phyloP scores from a whole-genome alignment of 92 coral and sea anemone species.

The Umimayanthus chanpuru region DNA sequence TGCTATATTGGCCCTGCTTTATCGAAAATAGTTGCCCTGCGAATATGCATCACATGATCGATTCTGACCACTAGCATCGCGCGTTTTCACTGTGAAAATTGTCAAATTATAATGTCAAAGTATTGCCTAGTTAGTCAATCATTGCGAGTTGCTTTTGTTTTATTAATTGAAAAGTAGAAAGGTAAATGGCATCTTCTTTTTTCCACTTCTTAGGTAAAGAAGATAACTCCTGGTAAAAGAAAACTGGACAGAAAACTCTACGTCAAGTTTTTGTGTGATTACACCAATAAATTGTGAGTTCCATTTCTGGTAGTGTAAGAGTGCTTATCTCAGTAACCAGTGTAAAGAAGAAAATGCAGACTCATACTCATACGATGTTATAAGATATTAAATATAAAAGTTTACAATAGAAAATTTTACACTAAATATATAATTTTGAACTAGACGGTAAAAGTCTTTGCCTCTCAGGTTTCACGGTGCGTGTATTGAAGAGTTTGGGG shows the following conservation, averaged over 20 bases:
- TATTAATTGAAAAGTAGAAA: not conserved
- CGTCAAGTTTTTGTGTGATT: conserved; percentile 17
- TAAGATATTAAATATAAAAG: too few relatives aligned
- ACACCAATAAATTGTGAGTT: not conserved
- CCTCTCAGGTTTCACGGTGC: too few relatives aligned
- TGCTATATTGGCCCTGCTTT: too few relatives aligned
- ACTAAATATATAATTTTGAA: too few relatives aligned
- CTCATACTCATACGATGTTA: not conserved
- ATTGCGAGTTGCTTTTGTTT: too few relatives aligned
- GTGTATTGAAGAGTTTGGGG: too few relatives aligned
- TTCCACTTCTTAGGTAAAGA: not conserved
- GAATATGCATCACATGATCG: too few relatives aligned
- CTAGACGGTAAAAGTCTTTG: too few relatives aligned
- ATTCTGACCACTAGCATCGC: too few relatives aligned
- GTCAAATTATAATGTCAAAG: not conserved
- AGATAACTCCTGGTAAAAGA: not conserved
- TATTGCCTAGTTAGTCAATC: not conserved
- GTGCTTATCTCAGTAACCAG: not conserved
- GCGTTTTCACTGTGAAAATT: too few relatives aligned
- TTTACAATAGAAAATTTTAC: too few relatives aligned
- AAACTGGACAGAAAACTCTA: not conserved
- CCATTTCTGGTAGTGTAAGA: not conserved
- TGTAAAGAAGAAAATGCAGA: not conserved
- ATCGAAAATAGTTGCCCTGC: too few relatives aligned
- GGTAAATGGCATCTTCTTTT: not conserved